Evolutionary conservation across 2,113 vertebrate species (phyloP), one percentile per base, ranked within the genome.

Genomic region (Potamarius usumacintae): DNA sequence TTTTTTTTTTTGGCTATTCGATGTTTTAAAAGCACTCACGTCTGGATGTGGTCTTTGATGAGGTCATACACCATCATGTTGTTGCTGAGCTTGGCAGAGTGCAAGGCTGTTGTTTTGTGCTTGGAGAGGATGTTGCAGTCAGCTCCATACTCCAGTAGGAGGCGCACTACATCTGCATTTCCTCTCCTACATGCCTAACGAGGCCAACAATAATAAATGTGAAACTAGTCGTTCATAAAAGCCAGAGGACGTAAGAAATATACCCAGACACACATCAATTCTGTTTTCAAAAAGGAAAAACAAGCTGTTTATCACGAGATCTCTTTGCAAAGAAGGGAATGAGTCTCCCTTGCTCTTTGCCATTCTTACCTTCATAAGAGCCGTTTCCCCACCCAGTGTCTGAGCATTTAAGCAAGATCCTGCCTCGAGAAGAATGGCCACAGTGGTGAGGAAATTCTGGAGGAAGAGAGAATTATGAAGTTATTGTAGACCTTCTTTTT

Each of bases 101-200:
- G 95, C 92, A 97, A 93, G 0, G 98, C 98, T 0, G 92, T 98
- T 91, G 95, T 97, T 86, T 98, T 97, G 92, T 99, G 96, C 90
- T 99, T 99, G 69, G 98, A 99, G 89, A 96, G 87, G 80, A 98
- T 97, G 89, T 97, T 99, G 93, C 98, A 99, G 94, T 99, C 98
- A 0, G 97, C 98, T 71, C 98, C 98, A 0, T 95, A 96, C 88
- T 99, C 98, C 92, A 99, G 96, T 90, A 99, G 96, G 62, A 99
- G 97, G 80, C 96, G 96, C 78, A 98, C 98, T 1, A 99, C 96
- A 69, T 99, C 98, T 0, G 95, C 93, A 53, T 99, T 99, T 53
- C 98, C 98, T 92, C 97, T 96, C 85, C 97, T 99, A 91, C 98
- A 99, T 0, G 98, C 98, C 98, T 99, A 87, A 76, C 3, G 55